Conservation (phyloP, 1,140 invertebrate genomes). For the Drosophila fuyamai region DNA sequence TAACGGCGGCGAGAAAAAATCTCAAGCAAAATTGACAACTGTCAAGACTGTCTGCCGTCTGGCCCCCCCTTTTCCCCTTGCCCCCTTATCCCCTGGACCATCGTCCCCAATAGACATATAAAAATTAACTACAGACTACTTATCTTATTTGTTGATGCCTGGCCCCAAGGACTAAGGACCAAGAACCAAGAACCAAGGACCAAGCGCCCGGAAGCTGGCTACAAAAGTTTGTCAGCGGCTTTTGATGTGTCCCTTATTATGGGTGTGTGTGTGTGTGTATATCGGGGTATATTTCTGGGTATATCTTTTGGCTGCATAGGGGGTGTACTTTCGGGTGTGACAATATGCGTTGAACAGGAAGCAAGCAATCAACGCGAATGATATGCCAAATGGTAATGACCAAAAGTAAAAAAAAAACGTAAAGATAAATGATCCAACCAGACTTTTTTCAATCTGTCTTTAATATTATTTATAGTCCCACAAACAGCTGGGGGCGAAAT, state of each 20-base stretch:
- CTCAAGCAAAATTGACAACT: slow-evolving; percentile 74
- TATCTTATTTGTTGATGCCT: slow-evolving; percentile 79
- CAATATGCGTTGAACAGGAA: slow-evolving; percentile 65
- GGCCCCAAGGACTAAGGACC: slow-evolving; percentile 9
- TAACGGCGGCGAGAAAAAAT: slow-evolving; percentile 53
- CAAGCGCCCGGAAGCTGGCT: slow-evolving; percentile 35
- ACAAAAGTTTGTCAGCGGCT: slow-evolving; percentile 64
- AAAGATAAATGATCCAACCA: slow-evolving; percentile 5
- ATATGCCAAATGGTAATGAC: slow-evolving; percentile 59
- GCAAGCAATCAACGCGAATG: slow-evolving; percentile 66
- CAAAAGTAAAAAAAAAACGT: slow-evolving; percentile 6
- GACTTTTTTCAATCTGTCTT: not conserved
- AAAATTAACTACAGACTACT: slow-evolving; percentile 83
- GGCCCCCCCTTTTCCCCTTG: not conserved
- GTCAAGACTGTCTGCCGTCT: slow-evolving; percentile 63
- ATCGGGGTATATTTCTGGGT: not conserved
- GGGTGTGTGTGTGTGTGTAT: slow-evolving; percentile 5
- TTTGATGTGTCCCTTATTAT: slow-evolving; percentile 57
- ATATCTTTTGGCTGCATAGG: not conserved
- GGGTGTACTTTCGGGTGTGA: slow-evolving; percentile 29
- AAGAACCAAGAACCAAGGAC: slow-evolving; percentile 3
- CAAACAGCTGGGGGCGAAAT: not conserved
- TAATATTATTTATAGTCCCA: not conserved
- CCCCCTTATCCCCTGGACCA: slow-evolving; percentile 10
- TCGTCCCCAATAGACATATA: slow-evolving; percentile 74